These are phyloP conservation scores for Oostethus manadensis DNA, from an alignment of 2,113 vertebrate genomes.

Conservation along the genomic window DNA sequence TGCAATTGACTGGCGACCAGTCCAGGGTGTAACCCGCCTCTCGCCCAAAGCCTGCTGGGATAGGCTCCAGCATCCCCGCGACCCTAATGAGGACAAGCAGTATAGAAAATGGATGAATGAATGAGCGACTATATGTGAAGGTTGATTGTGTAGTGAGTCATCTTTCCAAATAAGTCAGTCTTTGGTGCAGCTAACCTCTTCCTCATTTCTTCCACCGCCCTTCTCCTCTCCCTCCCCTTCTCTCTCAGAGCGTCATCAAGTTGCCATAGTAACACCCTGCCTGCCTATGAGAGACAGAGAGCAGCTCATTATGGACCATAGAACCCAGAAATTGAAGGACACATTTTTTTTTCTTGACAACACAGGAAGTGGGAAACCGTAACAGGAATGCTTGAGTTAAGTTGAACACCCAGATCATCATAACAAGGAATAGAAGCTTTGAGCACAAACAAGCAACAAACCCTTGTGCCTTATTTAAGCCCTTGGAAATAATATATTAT, in stretches of 20 bases:
- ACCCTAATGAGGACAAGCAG: too few species aligned
- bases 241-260: slow-evolving; percentile 68
- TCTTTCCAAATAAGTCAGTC: slow-evolving; percentile 18
- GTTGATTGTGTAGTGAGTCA: slow-evolving; percentile 25
- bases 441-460: slow-evolving; percentile 2
- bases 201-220: slow-evolving; percentile 41
- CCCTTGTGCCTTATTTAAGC: slow-evolving; percentile 13
- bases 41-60: too few species aligned
- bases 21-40: too few species aligned
- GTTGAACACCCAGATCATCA: slow-evolving; percentile 14
- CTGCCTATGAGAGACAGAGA: slow-evolving; percentile 67
- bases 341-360: slow-evolving; percentile 30
- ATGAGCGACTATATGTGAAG: not conserved
- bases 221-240: slow-evolving; percentile 38
- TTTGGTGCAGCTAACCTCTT: slow-evolving; percentile 50
- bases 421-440: slow-evolving; percentile 6
- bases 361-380: slow-evolving; percentile 52
- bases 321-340: slow-evolving; percentile 65
- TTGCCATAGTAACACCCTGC: slow-evolving; percentile 63
- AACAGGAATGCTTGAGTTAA: slow-evolving; percentile 30
- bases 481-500: slow-evolving; percentile 18
- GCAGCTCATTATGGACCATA: slow-evolving; percentile 65
- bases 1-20: too few species aligned
- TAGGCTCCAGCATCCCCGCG: too few species aligned
- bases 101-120: too few species aligned